These are phyloP conservation scores for Hydrotaea diabolus DNA, from an alignment of 2,888 invertebrate genomes.

Conservation along the genomic window DNA sequence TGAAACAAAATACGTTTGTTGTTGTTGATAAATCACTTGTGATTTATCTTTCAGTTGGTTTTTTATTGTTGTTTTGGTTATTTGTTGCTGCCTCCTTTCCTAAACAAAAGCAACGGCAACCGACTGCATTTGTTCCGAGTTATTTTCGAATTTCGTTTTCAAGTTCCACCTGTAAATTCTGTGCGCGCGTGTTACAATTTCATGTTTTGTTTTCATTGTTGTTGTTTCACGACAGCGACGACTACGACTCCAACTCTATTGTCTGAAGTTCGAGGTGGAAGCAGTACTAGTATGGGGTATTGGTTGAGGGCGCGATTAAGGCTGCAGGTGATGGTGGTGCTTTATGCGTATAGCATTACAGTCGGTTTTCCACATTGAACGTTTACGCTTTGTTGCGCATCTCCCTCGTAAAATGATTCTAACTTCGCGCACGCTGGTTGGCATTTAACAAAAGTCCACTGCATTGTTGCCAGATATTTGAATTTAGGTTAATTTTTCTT, in stretches of 20 bases:
- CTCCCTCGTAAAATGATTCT: slow-evolving; percentile 39
- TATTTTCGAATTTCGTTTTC: background rate
- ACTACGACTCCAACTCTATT: slow-evolving; percentile 7
- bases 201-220: background rate
- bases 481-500: slow-evolving; percentile 22
- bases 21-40: slow-evolving; percentile 39
- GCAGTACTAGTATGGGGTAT: background rate
- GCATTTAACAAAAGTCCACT: background rate
- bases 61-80: background rate
- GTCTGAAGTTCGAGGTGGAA: background rate
- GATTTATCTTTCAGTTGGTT: slow-evolving; percentile 29
- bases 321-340: background rate
- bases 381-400: slow-evolving; percentile 58
- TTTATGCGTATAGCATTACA: background rate
- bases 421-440: background rate
- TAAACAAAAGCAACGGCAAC: background rate
- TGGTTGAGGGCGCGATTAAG: background rate
- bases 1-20: background rate
- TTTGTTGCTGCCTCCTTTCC: slow-evolving; percentile 12
- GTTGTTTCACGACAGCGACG: background rate
- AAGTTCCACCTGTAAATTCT: slow-evolving; percentile 52
- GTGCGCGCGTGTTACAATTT: background rate
- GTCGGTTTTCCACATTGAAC: slow-evolving; percentile 11
- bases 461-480: background rate
- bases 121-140: background rate